phyloP scores from a whole-genome alignment of 2,888 invertebrate genomes.

The Acholoe squamosa region DNA sequence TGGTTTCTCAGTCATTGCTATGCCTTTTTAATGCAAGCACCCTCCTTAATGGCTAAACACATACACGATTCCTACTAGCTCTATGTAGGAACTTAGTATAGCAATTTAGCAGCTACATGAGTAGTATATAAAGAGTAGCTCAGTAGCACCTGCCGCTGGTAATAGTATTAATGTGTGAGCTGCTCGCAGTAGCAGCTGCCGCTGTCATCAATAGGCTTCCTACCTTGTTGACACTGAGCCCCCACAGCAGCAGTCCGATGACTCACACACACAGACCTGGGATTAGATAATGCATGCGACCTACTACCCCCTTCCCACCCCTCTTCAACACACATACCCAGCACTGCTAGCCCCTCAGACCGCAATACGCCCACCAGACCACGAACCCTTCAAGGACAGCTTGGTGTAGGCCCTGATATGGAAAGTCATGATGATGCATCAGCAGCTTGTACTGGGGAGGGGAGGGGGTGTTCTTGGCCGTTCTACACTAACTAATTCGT shows the following conservation, averaged over 20 bases:
- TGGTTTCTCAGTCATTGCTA: too few relatives aligned
- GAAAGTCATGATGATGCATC: too few relatives aligned
- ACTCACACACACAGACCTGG: background rate
- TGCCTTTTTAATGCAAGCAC: background rate
- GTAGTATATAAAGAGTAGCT: background rate
- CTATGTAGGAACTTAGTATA: background rate
- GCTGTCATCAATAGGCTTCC: background rate
- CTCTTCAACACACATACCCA: too few relatives aligned
- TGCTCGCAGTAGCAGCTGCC: background rate
- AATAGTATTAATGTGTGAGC: background rate
- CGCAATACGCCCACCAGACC: too few relatives aligned
- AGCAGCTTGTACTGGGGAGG: too few relatives aligned
- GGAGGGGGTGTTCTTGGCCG: too few relatives aligned
- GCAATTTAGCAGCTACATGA: background rate
- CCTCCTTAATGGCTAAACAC: background rate
- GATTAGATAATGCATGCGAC: background rate
- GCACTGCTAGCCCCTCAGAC: background rate
- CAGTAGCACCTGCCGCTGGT: background rate
- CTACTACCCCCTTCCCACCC: background rate
- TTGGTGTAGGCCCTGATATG: too few relatives aligned
- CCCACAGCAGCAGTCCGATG: background rate
- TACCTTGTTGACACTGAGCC: background rate
- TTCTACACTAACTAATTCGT: too few relatives aligned
- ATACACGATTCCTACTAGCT: background rate
- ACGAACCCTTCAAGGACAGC: too few relatives aligned